Evolutionary conservation across 1,140 invertebrate genomes (phyloP), one percentile per base, ranked within the genome.

Genomic region (Colletes gigas): DNA sequence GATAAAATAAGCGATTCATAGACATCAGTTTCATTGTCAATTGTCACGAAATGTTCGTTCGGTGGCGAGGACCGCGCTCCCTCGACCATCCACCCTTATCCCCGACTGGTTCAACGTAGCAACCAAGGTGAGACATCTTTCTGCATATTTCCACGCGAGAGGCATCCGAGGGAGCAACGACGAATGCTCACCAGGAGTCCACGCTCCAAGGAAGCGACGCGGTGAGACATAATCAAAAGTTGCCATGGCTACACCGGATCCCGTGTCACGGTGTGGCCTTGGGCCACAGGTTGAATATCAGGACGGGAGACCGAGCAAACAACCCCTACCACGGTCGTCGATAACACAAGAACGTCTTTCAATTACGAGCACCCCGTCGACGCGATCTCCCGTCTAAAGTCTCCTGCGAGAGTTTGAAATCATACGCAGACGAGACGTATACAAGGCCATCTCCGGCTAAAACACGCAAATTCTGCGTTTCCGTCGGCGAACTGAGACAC

Each of bases 181-280:
- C 17, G 41, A 60, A 73, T 62, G 73, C 65, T 81, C 41, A 39
- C 78, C 52, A 80, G 78, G 78, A 80, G 71, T 69, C 71, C 62
- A 63, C 65, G 72, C 39, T 76, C 19, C 15, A 54, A 76, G 47
- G 47, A 76, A 76, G 41, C 73, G 60, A 60, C 47, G 62, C 77
- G 79, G 78, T 85, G 85, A 84, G 85, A 89, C 83, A 89, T 88
- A 90, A 91, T 90, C 89, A 90, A 89, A 91, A 91, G 91, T 92
- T 91, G 85, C 90, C 90, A 91, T 90, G 91, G 88, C 90, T 89
- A 91, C 91, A 59, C 62, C 59, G 63, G 72, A 75, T 85, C 73
- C 47, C 69, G 70, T 83, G 77, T 80, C 83, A 84, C 83, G 66
- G 76, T 60, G 82, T 81, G 84, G 85, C 68, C 78, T 82, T 87